These are phyloP conservation scores for Epirrhoe alternata DNA, from an alignment of 2,888 invertebrate species.

Conservation along the genomic window DNA sequence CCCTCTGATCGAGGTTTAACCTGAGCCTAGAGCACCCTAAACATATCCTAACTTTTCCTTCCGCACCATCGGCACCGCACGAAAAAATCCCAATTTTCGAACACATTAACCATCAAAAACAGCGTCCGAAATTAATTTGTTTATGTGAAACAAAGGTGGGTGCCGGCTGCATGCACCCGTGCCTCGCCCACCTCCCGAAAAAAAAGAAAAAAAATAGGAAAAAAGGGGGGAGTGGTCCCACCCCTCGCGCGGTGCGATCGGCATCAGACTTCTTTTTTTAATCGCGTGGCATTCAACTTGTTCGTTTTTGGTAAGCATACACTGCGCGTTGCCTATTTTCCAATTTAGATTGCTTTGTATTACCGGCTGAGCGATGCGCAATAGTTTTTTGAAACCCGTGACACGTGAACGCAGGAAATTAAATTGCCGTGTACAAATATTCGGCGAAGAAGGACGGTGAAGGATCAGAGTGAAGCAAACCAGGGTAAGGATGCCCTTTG, in stretches of 20 bases:
- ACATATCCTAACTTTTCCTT: slow-evolving; percentile 46
- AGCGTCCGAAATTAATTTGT: slow-evolving; percentile 85
- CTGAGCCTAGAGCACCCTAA: slow-evolving; percentile 30
- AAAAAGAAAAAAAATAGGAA: slow-evolving; percentile 74
- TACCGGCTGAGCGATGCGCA: slow-evolving; percentile 83
- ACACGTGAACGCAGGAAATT: slow-evolving; percentile 80
- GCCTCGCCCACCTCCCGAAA: slow-evolving; percentile 81
- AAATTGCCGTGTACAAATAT: slow-evolving; percentile 69
- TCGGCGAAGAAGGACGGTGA: slow-evolving; percentile 28
- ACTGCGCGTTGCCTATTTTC: slow-evolving; percentile 85
- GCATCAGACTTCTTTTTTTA: slow-evolving; percentile 85
- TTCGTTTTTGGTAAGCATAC: slow-evolving; percentile 85
- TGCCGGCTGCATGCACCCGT: slow-evolving; percentile 82
- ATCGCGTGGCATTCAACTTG: slow-evolving; percentile 83
- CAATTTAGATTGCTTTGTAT: slow-evolving; percentile 86
- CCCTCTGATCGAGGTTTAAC: slow-evolving; percentile 6
- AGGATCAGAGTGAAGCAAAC: slow-evolving; percentile 11
- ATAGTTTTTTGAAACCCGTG: slow-evolving; percentile 82
- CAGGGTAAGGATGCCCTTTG: slow-evolving; percentile 4
- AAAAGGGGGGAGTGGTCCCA: slow-evolving; percentile 68
- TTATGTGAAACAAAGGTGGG: slow-evolving; percentile 85
- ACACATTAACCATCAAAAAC: slow-evolving; percentile 83
- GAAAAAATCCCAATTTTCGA: slow-evolving; percentile 67
- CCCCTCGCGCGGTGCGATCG: slow-evolving; percentile 82
- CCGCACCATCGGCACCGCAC: slow-evolving; percentile 46